phyloP scores from a whole-genome alignment of 2,797 vertebrate species.

The Catostomus latipinnis region DNA sequence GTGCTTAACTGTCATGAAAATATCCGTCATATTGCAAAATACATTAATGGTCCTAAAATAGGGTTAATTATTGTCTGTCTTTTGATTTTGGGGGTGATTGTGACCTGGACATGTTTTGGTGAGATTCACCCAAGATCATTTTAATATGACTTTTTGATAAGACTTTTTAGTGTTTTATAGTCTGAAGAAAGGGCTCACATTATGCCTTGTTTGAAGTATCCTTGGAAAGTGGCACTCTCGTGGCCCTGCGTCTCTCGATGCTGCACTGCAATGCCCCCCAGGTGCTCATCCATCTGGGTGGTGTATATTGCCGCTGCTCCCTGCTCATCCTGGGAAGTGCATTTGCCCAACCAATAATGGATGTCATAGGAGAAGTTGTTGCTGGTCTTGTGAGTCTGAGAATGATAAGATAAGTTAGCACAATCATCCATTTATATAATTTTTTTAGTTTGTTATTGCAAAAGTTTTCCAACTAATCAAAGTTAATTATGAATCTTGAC shows the following conservation, averaged over 20 bases:
- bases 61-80: too few species aligned
- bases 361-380: slow-evolving; percentile 79
- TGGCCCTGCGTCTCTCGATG: slow-evolving; percentile 83
- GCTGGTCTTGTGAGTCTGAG: slow-evolving; percentile 80
- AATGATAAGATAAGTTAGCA: not conserved
- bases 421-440: not conserved
- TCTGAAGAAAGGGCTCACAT: slow-evolving; percentile 72
- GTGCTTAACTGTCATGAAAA: too few species aligned
- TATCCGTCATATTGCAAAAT: too few species aligned
- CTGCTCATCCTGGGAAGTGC: slow-evolving; percentile 83
- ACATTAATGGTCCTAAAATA: too few species aligned
- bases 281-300: slow-evolving; percentile 82
- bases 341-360: slow-evolving; percentile 86
- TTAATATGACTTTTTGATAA: too few species aligned
- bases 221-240: slow-evolving; percentile 80
- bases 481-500: not conserved
- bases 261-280: slow-evolving; percentile 81
- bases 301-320: slow-evolving; percentile 85
- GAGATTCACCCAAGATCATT: too few species aligned
- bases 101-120: too few species aligned
- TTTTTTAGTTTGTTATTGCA: not conserved
- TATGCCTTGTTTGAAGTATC: slow-evolving; percentile 86
- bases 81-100: too few species aligned
- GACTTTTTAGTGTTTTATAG: not conserved
- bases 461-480: not conserved